Evolutionary conservation across 2,113 vertebrate genomes (phyloP).

Genomic region (Dicentrarchus labrax): DNA sequence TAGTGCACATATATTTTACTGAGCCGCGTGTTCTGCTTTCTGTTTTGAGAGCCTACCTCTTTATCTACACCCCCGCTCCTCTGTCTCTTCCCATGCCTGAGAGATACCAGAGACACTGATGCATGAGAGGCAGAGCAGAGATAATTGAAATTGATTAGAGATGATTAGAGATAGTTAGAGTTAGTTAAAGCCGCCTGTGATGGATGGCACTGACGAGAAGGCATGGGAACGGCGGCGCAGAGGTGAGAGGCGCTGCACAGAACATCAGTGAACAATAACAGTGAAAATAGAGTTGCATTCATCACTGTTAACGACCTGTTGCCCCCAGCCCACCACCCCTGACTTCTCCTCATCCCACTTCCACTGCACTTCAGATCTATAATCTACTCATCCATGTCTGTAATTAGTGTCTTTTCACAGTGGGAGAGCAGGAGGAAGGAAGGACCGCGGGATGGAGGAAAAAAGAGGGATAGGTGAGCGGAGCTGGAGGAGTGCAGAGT

Average conservation of each 20-base stretch:
- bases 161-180: conserved; percentile 78
- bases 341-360: conserved; percentile 70
- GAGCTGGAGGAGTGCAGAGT: conserved; percentile 55
- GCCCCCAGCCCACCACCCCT: conserved; percentile 57
- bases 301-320: conserved; percentile 82
- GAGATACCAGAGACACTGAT: conserved; percentile 71
- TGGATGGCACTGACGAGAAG: conserved; percentile 66
- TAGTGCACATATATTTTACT: background rate
- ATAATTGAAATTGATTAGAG: conserved; percentile 78
- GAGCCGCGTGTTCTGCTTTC: background rate
- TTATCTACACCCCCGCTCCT: conserved; percentile 27
- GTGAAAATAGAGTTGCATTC: conserved; percentile 80
- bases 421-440: conserved; percentile 82
- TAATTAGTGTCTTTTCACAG: conserved; percentile 83
- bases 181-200: conserved; percentile 74
- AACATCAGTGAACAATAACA: conserved; percentile 78
- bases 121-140: conserved; percentile 61
- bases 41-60: conserved; percentile 25
- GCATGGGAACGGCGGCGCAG: conserved; percentile 56
- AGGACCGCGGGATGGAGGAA: conserved; percentile 57
- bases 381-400: conserved; percentile 81
- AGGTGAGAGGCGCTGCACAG: conserved; percentile 52
- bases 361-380: conserved; percentile 77
- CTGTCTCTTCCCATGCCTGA: conserved; percentile 39
- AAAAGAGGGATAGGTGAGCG: conserved; percentile 65